Conservation (phyloP, 2,888 invertebrate species). For the Hypsopygia costalis region DNA sequence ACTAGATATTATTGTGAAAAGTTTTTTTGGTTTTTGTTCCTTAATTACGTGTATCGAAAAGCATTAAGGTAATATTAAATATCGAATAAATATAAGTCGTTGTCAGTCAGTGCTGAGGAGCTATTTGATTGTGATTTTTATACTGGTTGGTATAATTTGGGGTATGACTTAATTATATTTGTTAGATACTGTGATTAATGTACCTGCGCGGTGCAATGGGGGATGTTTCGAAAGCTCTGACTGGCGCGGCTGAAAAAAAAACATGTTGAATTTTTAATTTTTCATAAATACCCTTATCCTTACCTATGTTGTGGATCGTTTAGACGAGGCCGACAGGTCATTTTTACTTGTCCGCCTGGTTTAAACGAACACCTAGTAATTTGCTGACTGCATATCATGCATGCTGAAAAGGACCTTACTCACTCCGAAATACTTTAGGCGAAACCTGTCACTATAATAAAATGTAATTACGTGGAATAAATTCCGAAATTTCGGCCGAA, state of each 20-base stretch:
- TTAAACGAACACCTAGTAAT: too few relatives aligned
- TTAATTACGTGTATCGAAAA: conserved; percentile 75
- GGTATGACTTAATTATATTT: conserved; percentile 47
- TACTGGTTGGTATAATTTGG: conserved; percentile 57
- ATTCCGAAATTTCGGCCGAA: too few relatives aligned
- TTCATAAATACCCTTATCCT: conserved; percentile 7
- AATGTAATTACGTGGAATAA: too few relatives aligned
- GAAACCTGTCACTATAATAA: too few relatives aligned
- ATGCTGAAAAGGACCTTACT: too few relatives aligned
- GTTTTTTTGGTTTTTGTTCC: conserved; percentile 79
- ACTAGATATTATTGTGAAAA: conserved; percentile 66
- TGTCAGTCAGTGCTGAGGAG: conserved; percentile 51
- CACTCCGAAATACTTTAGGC: too few relatives aligned
- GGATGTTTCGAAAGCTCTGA: conserved; percentile 53
- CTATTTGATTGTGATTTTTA: conserved; percentile 66
- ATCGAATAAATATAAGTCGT: conserved; percentile 61
- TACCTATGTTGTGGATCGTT: too few relatives aligned
- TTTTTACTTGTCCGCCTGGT: too few relatives aligned
- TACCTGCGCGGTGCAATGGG: conserved; percentile 62
- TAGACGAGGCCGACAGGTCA: too few relatives aligned
- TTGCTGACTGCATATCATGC: too few relatives aligned
- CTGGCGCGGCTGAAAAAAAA: conserved; percentile 61
- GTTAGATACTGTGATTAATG: conserved; percentile 73
- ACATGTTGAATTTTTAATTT: conserved; percentile 23
- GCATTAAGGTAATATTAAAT: conserved; percentile 72